Base-by-base conservation (phyloP, 2,113 vertebrate species). In the Podarcis cretensis region DNA sequence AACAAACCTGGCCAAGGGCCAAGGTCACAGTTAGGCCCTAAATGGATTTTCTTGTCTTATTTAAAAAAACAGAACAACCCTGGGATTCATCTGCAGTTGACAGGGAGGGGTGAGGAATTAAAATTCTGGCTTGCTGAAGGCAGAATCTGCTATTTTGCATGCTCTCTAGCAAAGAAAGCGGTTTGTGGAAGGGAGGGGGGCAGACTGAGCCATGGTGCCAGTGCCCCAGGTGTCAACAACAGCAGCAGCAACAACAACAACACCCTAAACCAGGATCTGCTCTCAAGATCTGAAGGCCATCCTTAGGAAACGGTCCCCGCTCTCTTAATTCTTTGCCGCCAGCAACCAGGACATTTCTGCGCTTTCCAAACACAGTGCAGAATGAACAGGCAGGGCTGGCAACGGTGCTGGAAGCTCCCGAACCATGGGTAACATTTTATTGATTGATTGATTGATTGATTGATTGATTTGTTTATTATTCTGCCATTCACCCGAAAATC, bases 61-160 rank as follows among this genome's bases (percentile, higher is more conserved):
- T 40, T 30, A 66, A 57, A 32, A 48, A 73, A 48, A 73, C 14
- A 35, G 4, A n/a, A 30, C 21, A 23, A n/a, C 10, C 25, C 8
- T 13, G 27, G 20, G 23, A 66, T 8, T 63, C 35, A n/a, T 21
- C 73, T 21, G 12, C 54, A 77, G 57, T 27, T 71, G 74, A 86
- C 13, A 13, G 0, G 48, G 2, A 2, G 69, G 43, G 12, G 6
- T 3, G 30, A 2, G 8, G n/a, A 7, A n/a, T 59, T 35, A 75
- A 71, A 59, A 73, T 59, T 23, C 20, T 59, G 71, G 40, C 65
- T 30, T 12, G 23, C 18, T 16, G 1, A 5, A 21, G n/a, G 35
- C 20, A 9, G 71, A 74, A 21, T 37, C 37, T 84, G 43, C 43
- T 74, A 21, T 32, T 57, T 23, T n/a, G 10, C 4, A 10, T 81